Evolutionary conservation across 2,797 vertebrate species (phyloP), one percentile per base, ranked within the genome.

Genomic region (Sarcophilus harrisii): DNA sequence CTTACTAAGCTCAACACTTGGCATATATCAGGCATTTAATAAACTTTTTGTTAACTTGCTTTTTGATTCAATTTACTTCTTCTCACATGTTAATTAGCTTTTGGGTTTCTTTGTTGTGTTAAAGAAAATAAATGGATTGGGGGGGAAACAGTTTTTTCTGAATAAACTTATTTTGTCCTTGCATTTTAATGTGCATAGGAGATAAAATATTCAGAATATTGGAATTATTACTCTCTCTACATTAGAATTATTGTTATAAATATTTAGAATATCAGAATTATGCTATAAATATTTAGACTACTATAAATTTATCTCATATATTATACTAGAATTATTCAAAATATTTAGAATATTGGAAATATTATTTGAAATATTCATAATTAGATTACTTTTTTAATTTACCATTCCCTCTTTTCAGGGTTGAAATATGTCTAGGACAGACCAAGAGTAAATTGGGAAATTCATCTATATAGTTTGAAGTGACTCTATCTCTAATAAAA

Each of bases 281-380:
- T 87, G 38, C 73, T 45, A 87, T 87, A 87, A 87, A 87, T 49
- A 87, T 87, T 87, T 49, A 87, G 38, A 45, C 38, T 87, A 87
- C 38, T 87, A 27, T 27, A 87, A 81, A 87, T 49, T 87, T 49
- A 49, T 87, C 38, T 38, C 24, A 27, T 49, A 28, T 49, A 87
- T 87, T 12, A 45, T 49, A 45, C 38, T 49, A 12, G 73, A 87
- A 49, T 49, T 81, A 27, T 81, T 87, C 73, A 45, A 49, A 87
- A 87, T 87, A 49, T 87, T 45, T 87, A 45, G 9, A 49, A 45
- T 49, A 87, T 49, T 87, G 24, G 38, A 49, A 87, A 87, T 12
- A 49, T 87, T 87, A 81, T 87, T 29, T 32, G 27, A 93, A 93
- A 81, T 93, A 87, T 52, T 92, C 95, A 94, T 24, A 95, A 57